Evolutionary conservation across 2,888 invertebrate genomes (phyloP), one percentile per base, ranked within the genome.

Genomic region (Cabera pusaria): DNA sequence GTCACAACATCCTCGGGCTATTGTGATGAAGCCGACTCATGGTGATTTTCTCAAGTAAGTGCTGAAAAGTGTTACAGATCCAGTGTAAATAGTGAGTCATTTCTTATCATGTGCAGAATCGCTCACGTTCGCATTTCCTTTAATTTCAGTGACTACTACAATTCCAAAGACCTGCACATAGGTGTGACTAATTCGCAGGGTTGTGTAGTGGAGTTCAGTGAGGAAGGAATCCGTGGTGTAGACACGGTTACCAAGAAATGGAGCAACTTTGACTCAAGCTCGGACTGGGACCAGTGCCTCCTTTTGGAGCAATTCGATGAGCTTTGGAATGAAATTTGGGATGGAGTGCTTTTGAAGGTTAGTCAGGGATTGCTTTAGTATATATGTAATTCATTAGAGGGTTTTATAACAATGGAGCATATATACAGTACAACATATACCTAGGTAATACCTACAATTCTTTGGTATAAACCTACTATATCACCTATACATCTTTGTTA

Each of bases 41-140:
- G 97, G 97, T 29, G 94, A 94, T 88, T 97, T 97, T 80, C 90
- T 97, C 39, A 93, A 95, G 96, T 95, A 89, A 91, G 92, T 51
- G 8, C 8, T 11, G 6, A 16, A 20, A 10, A 11, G 8, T 34
- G 3, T 37, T 34, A 90, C 22, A 12, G 10, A 20, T 25, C 14
- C 11, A n/a, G 8, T 11, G 12, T 6, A 41, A 14, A 16, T 33
- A n/a, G 29, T 53, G 48, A 52, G 19, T 52, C 44, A 50, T 36
- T 25, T 29, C 8, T 44, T 41, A 50, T 47, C 38, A 12, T 5
- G 17, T 14, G 14, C 14, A 14, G 14, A 6, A 17, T 9, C 7
- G 26, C 35, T 49, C 35, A 44, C 37, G 18, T 32, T 33, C 21
- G 8, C 23, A 14, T 28, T 47, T 34, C 47, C 31, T 26, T 20